A percentile compares a stretch with the other conserved stretches of the same genome.
These are phyloP conservation scores for Petrolisthes manimaculis DNA, from an alignment of 2,888 invertebrate species.

Conservation along the genomic window DNA sequence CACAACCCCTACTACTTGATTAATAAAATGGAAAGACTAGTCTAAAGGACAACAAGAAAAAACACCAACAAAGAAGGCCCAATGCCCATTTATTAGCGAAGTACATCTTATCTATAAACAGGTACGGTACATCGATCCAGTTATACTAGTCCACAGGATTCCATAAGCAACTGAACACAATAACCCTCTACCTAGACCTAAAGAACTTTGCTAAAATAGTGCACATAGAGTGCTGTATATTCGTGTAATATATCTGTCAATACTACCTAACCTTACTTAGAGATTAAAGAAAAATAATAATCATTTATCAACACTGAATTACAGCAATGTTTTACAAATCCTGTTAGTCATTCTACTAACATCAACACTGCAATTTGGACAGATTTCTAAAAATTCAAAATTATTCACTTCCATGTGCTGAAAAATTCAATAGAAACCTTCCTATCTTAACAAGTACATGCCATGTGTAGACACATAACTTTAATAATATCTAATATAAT, in stretches of 20 bases:
- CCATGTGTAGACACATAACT: no score
- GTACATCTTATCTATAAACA: conserved; percentile 60
- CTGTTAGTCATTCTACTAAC: background rate
- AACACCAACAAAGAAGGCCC: conserved; percentile 53
- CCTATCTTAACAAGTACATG: no score
- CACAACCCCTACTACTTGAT: conserved; percentile 15
- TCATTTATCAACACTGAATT: background rate
- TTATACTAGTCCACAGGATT: conserved; percentile 44
- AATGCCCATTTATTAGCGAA: conserved; percentile 56
- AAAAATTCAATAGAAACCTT: no score
- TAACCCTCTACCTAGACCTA: conserved; percentile 22
- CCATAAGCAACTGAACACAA: conserved; percentile 34
- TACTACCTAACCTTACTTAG: conserved; percentile 30
- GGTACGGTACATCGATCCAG: conserved; percentile 59
- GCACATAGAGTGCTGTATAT: background rate
- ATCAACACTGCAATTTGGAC: background rate
- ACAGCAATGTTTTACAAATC: background rate
- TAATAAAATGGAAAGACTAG: conserved; percentile 16
- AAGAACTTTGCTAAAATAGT: background rate
- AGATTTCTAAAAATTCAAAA: no score
- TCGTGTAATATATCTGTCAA: conserved; percentile 31
- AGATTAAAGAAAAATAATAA: conserved; percentile 6
- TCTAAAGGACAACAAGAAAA: conserved; percentile 55
- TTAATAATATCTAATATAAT: no score
- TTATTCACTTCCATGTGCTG: no score